Evolutionary conservation across 2,113 vertebrate species (phyloP).

Genomic region (Psittacara wagleri): DNA sequence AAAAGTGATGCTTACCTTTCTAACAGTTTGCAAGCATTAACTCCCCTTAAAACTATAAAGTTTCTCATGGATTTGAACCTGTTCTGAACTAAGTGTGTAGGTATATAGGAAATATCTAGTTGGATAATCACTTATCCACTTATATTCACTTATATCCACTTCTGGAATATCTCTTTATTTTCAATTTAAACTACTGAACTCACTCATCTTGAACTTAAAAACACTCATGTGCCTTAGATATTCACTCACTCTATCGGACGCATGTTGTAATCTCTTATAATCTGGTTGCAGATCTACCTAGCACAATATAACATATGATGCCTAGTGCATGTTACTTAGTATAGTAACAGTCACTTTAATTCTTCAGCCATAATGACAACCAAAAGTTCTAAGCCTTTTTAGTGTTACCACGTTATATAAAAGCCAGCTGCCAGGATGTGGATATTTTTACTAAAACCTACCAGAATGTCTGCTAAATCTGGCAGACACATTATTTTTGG

Average conservation of each 20-base stretch:
- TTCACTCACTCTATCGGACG: background rate
- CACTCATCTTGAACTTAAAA: background rate
- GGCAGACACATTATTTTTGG: conserved; percentile 24
- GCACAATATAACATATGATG: background rate
- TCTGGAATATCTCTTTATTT: background rate
- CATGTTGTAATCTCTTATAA: background rate
- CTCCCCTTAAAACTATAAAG: background rate
- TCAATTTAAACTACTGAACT: background rate
- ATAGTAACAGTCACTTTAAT: background rate
- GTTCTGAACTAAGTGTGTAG: background rate
- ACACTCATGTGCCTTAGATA: background rate
- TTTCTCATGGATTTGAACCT: background rate
- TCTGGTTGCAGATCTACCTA: background rate
- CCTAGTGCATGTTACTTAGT: background rate
- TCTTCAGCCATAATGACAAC: background rate
- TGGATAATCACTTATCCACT: background rate
- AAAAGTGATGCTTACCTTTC: background rate
- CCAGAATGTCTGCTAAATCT: conserved; percentile 18
- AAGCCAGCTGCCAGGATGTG: conserved; percentile 18
- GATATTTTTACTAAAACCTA: conserved; percentile 18
- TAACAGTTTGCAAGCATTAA: background rate
- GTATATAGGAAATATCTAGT: background rate
- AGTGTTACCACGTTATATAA: background rate
- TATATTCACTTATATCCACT: background rate
- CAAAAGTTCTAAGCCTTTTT: background rate